These are phyloP conservation scores for Drosophila parabipectinata DNA, from an alignment of 1,140 invertebrate genomes.

Conservation along the genomic window DNA sequence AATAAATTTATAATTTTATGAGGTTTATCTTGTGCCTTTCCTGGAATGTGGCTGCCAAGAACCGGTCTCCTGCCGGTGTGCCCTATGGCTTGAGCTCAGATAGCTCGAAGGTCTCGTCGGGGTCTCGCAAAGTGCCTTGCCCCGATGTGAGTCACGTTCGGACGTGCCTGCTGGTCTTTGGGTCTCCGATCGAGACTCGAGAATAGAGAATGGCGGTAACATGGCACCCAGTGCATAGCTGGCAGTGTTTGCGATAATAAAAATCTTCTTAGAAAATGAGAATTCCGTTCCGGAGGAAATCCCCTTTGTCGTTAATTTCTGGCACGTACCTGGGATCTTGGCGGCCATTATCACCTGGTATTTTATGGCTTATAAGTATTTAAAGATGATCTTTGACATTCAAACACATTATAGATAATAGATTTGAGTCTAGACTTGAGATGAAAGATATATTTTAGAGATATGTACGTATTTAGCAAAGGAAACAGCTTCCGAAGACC, in stretches of 20 bases:
- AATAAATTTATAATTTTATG: neutral
- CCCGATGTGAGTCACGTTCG: slow-evolving; percentile 38
- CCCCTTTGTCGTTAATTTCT: slow-evolving; percentile 6
- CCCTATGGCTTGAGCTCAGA: slow-evolving; percentile 31
- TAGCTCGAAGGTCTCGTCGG: slow-evolving; percentile 34
- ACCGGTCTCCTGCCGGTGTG: slow-evolving; percentile 43
- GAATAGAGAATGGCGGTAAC: slow-evolving; percentile 30
- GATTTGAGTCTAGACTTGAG: too few relatives aligned
- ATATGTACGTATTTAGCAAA: neutral
- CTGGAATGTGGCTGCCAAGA: slow-evolving; percentile 39
- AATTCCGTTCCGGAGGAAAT: slow-evolving; percentile 36
- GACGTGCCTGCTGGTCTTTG: slow-evolving; percentile 28
- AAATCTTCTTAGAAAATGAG: slow-evolving; percentile 40
- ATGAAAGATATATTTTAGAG: too few relatives aligned
- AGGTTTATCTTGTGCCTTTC: slow-evolving; percentile 15
- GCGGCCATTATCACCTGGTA: slow-evolving; percentile 17
- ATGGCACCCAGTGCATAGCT: slow-evolving; percentile 22
- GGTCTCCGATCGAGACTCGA: neutral
- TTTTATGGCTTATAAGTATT: slow-evolving; percentile 1
- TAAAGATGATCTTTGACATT: slow-evolving; percentile 1
- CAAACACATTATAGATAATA: neutral
- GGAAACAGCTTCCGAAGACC: neutral
- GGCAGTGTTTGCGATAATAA: slow-evolving; percentile 18
- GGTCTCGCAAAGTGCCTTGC: slow-evolving; percentile 6
- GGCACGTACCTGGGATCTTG: slow-evolving; percentile 27